Percentiles rank a stretch among this genome's conserved stretches.
Evolutionary conservation across 2,797 vertebrate species (phyloP).

Genomic region (Oreochromis mossambicus): DNA sequence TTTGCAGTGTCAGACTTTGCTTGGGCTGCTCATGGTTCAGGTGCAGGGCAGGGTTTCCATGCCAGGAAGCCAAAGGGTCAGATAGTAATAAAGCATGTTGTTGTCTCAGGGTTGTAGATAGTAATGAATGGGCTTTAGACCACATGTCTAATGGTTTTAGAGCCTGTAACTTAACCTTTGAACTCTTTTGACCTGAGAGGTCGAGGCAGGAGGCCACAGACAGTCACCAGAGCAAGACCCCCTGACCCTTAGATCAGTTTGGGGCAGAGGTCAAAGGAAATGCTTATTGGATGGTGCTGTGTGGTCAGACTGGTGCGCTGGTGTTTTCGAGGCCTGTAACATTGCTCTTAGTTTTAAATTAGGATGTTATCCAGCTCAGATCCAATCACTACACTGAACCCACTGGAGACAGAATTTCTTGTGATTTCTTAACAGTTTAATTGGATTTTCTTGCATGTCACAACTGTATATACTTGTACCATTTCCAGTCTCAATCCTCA

Average conservation of each 20-base stretch:
- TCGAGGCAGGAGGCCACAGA: constrained; percentile 40
- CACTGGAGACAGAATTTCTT: not conserved
- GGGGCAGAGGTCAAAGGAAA: constrained; percentile 51
- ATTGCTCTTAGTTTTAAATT: not conserved
- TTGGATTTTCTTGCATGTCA: not conserved
- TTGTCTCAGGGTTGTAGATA: constrained; percentile 54
- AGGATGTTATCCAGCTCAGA: not conserved
- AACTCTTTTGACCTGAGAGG: constrained; percentile 43
- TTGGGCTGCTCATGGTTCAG: constrained; percentile 39
- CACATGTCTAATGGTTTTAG: constrained; percentile 50
- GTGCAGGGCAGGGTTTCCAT: constrained; percentile 51
- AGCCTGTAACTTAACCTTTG: constrained; percentile 54
- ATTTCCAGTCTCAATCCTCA: not conserved
- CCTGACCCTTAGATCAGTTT: constrained; percentile 44
- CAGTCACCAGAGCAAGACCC: constrained; percentile 28
- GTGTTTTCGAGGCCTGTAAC: not conserved
- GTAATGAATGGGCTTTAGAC: constrained; percentile 47
- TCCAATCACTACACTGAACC: not conserved
- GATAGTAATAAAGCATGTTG: constrained; percentile 57
- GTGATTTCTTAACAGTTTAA: not conserved
- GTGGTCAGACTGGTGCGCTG: constrained; percentile 8
- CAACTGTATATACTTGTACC: not conserved
- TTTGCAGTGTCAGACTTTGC: not conserved
- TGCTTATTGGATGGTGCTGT: constrained; percentile 32
- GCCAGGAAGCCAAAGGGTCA: constrained; percentile 54